A percentile compares a stretch with the other conserved stretches of the same genome.
phyloP scores from a whole-genome alignment of 2,113 vertebrate species.

The Anguilla japonica region DNA sequence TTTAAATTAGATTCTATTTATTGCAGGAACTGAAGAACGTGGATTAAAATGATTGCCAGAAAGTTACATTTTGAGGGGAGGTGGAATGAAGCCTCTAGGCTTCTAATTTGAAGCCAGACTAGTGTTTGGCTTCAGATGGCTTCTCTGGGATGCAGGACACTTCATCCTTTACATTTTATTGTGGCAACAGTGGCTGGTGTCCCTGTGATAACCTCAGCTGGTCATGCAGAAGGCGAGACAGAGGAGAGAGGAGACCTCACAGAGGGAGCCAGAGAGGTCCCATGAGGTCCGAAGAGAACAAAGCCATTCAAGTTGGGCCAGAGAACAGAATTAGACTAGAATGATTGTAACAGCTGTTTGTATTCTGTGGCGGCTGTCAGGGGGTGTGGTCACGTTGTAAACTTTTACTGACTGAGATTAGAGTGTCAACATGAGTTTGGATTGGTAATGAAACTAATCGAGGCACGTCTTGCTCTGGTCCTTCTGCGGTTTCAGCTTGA shows the following conservation, averaged over 20 bases:
- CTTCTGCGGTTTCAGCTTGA: not conserved
- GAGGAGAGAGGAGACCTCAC: not conserved
- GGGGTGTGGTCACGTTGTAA: not conserved
- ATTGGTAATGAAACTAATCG: not conserved
- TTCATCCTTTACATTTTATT: not conserved
- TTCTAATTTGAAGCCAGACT: not conserved
- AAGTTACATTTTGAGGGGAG: not conserved
- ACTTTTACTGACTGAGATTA: not conserved
- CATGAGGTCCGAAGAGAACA: not conserved
- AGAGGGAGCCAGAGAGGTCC: not conserved
- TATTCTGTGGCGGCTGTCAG: not conserved
- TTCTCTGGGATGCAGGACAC: not conserved
- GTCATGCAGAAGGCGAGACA: not conserved
- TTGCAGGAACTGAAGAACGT: not conserved
- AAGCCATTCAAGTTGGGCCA: not conserved
- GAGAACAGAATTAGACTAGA: not conserved
- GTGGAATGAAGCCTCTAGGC: not conserved
- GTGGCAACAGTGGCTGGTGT: slow-evolving; percentile 1
- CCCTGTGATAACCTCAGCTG: not conserved
- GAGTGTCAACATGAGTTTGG: not conserved
- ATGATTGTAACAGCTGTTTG: not conserved
- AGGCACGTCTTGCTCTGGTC: not conserved
- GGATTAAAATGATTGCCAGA: not conserved
- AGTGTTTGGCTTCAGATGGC: not conserved
- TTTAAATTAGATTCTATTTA: not conserved